Evolutionary conservation across 2,797 vertebrate genomes (phyloP).

Genomic region (Cuniculus paca): DNA sequence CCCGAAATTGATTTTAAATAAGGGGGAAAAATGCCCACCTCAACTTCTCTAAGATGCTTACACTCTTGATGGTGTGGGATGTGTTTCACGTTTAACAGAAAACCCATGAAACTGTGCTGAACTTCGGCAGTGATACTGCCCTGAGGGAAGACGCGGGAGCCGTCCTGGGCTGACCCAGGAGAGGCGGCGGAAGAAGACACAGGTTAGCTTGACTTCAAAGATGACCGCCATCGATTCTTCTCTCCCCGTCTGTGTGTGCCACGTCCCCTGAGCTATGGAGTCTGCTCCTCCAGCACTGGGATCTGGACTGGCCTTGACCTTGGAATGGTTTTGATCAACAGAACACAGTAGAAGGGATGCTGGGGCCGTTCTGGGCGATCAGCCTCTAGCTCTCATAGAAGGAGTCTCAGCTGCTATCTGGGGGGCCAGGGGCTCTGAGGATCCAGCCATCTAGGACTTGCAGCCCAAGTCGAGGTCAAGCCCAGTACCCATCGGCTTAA

Average conservation of each 20-base stretch:
- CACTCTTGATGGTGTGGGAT: neutral
- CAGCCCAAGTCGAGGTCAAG: neutral
- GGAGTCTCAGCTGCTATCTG: neutral
- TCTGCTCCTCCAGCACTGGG: neutral
- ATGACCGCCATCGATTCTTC: neutral
- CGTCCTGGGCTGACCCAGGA: neutral
- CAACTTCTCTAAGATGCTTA: neutral
- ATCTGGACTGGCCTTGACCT: neutral
- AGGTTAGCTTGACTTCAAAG: neutral
- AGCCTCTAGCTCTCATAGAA: neutral
- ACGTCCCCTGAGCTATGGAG: neutral
- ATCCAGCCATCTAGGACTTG: no score
- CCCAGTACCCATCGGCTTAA: neutral
- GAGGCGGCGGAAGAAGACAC: neutral
- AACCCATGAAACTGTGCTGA: neutral
- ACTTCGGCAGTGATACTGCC: neutral
- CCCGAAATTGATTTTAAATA: no score
- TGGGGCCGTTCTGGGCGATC: neutral
- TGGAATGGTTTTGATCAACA: neutral
- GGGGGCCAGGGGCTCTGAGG: neutral
- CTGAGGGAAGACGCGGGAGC: neutral
- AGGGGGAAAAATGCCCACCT: neutral
- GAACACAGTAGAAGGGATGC: neutral
- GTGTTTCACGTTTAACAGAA: neutral
- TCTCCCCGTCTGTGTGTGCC: accelerated